A percentile compares a stretch with the other conserved stretches of the same genome.
These are phyloP conservation scores for Platalea minor DNA, from an alignment of 2,797 vertebrate genomes.

Conservation along the genomic window DNA sequence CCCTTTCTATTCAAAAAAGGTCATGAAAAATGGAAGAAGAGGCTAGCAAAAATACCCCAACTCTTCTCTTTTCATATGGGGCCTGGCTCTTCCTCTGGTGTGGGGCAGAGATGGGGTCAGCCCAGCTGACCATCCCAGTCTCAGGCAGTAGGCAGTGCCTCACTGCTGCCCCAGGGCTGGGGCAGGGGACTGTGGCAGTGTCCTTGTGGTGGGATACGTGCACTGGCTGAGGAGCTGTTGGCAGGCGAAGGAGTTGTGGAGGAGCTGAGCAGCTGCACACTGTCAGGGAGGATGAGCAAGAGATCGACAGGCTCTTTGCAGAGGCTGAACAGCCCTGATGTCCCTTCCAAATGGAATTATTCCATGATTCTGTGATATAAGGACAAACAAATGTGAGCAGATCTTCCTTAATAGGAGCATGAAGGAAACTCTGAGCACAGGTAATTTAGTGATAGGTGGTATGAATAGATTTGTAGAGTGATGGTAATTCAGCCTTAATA, in stretches of 20 bases:
- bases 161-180: neutral
- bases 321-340: neutral
- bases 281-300: neutral
- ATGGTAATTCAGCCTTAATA: neutral
- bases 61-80: neutral
- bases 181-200: fast-evolving
- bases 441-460: neutral
- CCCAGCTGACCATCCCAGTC: neutral
- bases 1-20: neutral
- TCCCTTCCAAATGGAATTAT: neutral
- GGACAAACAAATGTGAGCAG: neutral
- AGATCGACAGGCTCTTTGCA: neutral
- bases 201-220: neutral
- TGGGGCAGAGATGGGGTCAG: neutral
- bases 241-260: neutral
- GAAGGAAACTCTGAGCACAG: neutral
- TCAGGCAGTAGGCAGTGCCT: neutral
- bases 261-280: neutral
- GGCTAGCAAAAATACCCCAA: fast-evolving
- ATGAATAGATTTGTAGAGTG: neutral
- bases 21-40: neutral
- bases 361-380: neutral
- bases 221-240: neutral
- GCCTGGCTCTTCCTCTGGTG: neutral
- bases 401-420: neutral